A percentile compares a stretch with the other conserved stretches of the same genome.
Evolutionary conservation across 2,888 invertebrate species (phyloP).

Genomic region (Adela reaumurella): DNA sequence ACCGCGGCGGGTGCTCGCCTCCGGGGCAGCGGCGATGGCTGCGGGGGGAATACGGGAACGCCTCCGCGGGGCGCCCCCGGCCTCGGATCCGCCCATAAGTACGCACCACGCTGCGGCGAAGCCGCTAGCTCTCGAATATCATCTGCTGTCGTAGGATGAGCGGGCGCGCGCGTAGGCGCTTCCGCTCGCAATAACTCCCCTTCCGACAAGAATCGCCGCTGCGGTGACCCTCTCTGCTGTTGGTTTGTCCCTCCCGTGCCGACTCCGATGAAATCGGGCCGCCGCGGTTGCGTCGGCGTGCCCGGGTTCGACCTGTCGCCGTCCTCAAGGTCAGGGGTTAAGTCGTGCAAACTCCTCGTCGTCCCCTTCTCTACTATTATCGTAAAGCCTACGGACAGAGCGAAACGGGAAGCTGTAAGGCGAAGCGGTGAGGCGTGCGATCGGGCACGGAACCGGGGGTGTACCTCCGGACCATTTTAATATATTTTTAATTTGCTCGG

Average conservation of each 20-base stretch:
- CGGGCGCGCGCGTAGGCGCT: conserved; percentile 56
- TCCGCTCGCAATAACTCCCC: conserved; percentile 75
- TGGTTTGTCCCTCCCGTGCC: conserved; percentile 66
- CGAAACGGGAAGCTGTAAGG: conserved; percentile 53
- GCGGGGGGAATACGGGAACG: conserved; percentile 20
- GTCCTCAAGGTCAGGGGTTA: conserved; percentile 50
- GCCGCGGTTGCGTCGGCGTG: conserved; percentile 84
- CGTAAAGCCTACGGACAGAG: conserved; percentile 57
- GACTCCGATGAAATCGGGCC: conserved; percentile 85
- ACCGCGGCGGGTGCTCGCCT: conserved; percentile 30
- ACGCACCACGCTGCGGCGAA: conserved; percentile 70
- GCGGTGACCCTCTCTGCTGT: conserved; percentile 62
- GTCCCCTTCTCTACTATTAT: conserved; percentile 52
- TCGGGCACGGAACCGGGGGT: conserved; percentile 19
- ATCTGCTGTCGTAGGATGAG: conserved; percentile 75
- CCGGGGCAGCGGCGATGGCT: conserved; percentile 26
- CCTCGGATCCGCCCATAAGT: conserved; percentile 59
- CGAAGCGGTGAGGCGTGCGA: conserved; percentile 47
- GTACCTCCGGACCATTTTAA: too few species aligned
- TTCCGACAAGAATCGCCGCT: conserved; percentile 76
- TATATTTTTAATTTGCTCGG: too few species aligned
- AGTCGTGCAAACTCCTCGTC: conserved; percentile 51
- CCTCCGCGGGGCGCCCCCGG: conserved; percentile 40
- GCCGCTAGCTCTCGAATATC: conserved; percentile 86
- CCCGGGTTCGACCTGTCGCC: conserved; percentile 84